Evolutionary conservation across 2,888 invertebrate genomes (phyloP).

Genomic region (Coelopa pilipes): DNA sequence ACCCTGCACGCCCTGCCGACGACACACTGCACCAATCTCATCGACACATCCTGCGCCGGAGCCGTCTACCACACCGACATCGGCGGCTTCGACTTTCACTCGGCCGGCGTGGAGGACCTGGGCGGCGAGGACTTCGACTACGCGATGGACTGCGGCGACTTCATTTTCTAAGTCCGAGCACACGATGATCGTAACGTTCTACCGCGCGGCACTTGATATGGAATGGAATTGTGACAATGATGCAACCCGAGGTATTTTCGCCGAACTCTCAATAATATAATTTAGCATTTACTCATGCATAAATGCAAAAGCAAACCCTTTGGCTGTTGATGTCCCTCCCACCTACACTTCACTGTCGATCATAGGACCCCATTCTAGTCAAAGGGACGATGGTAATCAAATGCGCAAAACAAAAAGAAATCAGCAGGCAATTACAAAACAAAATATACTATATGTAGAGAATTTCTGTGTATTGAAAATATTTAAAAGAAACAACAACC

Average conservation of each 20-base stretch:
- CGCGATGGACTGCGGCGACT: conserved; percentile 78
- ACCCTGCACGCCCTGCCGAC: conserved; percentile 75
- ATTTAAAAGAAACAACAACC: not conserved
- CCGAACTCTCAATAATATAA: not conserved
- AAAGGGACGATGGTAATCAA: conserved; percentile 1
- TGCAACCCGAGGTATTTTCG: conserved; percentile 1
- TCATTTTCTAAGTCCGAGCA: conserved; percentile 71
- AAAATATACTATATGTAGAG: not conserved
- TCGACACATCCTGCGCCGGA: conserved; percentile 70
- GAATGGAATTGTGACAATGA: not conserved
- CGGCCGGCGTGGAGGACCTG: conserved; percentile 66
- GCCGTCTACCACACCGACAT: conserved; percentile 75
- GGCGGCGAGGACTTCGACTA: conserved; percentile 75
- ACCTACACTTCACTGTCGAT: too few species aligned
- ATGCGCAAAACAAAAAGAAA: not conserved
- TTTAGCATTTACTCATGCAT: too few species aligned
- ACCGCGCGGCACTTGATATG: not conserved
- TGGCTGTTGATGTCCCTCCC: too few species aligned
- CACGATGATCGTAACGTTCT: not conserved
- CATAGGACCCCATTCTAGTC: not conserved
- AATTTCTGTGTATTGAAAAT: not conserved
- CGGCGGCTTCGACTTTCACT: conserved; percentile 70
- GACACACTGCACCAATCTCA: conserved; percentile 73
- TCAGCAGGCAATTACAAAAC: not conserved
- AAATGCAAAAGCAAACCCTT: too few species aligned